Conservation (phyloP, 2,888 invertebrate genomes). For the Mythimna loreyi region DNA sequence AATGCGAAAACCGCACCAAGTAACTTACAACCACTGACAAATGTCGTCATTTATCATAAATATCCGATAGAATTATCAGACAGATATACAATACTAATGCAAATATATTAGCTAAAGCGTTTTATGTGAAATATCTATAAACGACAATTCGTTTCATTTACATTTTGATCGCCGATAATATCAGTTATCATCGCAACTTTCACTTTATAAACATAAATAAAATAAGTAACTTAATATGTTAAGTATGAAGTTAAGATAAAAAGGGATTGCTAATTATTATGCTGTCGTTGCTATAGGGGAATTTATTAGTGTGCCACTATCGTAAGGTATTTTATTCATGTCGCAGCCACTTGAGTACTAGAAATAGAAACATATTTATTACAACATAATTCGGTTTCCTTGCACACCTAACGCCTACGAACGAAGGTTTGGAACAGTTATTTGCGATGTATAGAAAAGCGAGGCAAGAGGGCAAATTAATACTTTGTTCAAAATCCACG, state of each 20-base stretch:
- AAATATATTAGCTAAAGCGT: slow-evolving; percentile 41
- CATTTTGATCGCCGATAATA: slow-evolving; percentile 36
- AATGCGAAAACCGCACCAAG: slow-evolving; percentile 6
- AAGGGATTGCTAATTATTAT: slow-evolving; percentile 5
- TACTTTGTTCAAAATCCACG: no score
- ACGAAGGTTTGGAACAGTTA: not conserved
- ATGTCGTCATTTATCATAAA: slow-evolving; percentile 38
- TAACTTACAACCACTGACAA: slow-evolving; percentile 22
- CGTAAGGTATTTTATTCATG: slow-evolving; percentile 19
- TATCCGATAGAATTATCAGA: slow-evolving; percentile 34
- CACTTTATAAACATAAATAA: slow-evolving; percentile 11
- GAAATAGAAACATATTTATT: slow-evolving; percentile 4
- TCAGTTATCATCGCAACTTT: slow-evolving; percentile 32
- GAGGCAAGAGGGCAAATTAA: no score
- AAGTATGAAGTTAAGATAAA: slow-evolving; percentile 12
- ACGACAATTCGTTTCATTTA: slow-evolving; percentile 39
- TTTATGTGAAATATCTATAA: slow-evolving; percentile 46
- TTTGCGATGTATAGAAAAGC: not conserved
- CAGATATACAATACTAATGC: slow-evolving; percentile 27
- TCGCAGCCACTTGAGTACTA: slow-evolving; percentile 2
- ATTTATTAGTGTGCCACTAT: slow-evolving; percentile 26
- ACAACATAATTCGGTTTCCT: slow-evolving; percentile 19
- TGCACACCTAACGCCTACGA: slow-evolving; percentile 7
- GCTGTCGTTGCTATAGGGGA: not conserved
- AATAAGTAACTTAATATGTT: slow-evolving; percentile 18